A percentile compares a stretch with the other conserved stretches of the same genome.
Evolutionary conservation across 1,140 invertebrate species (phyloP).

Genomic region (Scaptomyza pallida): DNA sequence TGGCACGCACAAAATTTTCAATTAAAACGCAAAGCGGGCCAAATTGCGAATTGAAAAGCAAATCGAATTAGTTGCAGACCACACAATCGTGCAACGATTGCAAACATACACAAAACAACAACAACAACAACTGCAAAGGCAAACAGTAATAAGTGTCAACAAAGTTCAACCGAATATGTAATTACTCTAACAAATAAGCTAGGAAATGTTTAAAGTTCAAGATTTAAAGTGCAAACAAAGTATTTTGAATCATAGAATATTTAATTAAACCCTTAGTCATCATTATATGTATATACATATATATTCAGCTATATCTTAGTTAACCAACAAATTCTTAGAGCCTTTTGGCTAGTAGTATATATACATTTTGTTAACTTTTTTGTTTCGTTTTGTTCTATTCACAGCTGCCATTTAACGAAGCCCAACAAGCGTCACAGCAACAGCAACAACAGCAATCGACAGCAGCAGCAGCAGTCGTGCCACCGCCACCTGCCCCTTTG

Average conservation of each 20-base stretch:
- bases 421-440: slow-evolving; percentile 69
- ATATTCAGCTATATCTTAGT: background rate
- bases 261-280: no score
- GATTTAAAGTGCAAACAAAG: no score
- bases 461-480: slow-evolving; percentile 41
- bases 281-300: no score
- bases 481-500: slow-evolving; percentile 53
- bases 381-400: slow-evolving; percentile 1
- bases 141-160: background rate
- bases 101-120: background rate
- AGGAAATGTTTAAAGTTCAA: no score
- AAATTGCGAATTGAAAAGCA: slow-evolving; percentile 70
- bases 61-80: slow-evolving; percentile 69
- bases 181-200: no score
- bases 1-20: slow-evolving; percentile 52
- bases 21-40: slow-evolving; percentile 60
- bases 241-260: no score
- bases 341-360: background rate
- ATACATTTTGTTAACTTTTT: slow-evolving; percentile 43
- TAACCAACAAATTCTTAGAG: background rate
- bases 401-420: slow-evolving; percentile 72
- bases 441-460: slow-evolving; percentile 42
- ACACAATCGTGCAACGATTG: slow-evolving; percentile 17
- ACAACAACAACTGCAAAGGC: background rate
- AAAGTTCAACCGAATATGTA: no score